Evolutionary conservation across 2,113 vertebrate species (phyloP).

Genomic region (Melospiza georgiana): DNA sequence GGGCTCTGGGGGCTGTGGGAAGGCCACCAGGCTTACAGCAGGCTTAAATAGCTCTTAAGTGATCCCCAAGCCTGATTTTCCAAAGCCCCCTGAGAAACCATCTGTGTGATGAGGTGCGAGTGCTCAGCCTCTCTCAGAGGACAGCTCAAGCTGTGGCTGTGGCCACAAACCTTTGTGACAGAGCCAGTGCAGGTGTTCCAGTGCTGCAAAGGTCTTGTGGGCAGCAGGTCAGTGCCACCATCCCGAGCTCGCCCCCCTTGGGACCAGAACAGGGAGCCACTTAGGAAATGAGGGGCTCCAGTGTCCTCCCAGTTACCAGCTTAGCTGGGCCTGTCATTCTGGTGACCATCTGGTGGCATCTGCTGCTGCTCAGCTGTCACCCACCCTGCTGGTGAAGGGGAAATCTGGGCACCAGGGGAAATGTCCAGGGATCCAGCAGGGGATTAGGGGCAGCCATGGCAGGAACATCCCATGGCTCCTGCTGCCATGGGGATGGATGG

Average conservation of each 20-base stretch:
- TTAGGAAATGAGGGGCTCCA: background rate
- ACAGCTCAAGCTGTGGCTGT: background rate
- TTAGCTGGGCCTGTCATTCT: rapidly evolving
- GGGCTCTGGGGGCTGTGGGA: background rate
- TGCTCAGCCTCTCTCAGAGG: background rate
- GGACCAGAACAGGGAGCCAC: background rate
- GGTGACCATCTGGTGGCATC: constrained; percentile 51
- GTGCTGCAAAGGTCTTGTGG: background rate
- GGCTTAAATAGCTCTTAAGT: background rate
- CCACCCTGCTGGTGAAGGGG: background rate
- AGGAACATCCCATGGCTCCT: background rate
- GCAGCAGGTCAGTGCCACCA: background rate
- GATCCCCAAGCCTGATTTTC: background rate
- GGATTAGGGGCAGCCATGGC: background rate
- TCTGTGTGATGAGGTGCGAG: background rate
- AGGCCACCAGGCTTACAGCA: background rate
- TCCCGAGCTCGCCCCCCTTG: rapidly evolving
- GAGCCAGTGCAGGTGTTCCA: background rate
- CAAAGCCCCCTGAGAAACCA: background rate
- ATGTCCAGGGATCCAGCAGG: rapidly evolving
- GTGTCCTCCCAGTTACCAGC: background rate
- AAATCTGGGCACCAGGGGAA: background rate
- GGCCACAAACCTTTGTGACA: background rate
- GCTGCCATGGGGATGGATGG: background rate
- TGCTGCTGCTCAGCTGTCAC: background rate